A percentile compares a stretch with the other conserved stretches of the same genome.
Conservation (phyloP, 2,113 vertebrate species). For the Hippolais icterina region DNA sequence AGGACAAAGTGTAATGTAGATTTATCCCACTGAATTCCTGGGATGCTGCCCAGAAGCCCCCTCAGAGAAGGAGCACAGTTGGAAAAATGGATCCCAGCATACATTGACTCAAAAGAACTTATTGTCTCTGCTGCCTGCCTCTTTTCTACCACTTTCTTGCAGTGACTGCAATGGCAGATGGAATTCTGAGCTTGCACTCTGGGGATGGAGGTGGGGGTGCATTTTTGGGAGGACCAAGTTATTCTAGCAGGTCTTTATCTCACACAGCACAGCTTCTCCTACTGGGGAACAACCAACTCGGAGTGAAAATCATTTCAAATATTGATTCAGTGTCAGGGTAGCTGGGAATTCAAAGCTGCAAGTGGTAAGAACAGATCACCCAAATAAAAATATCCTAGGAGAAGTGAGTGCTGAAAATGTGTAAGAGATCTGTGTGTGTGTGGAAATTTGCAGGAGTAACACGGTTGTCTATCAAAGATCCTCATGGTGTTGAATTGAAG, state of each 20-base stretch:
- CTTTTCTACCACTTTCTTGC: background rate
- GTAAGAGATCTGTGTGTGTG: background rate
- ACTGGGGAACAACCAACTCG: background rate
- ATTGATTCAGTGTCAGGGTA: background rate
- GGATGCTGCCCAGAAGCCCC: background rate
- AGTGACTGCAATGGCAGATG: background rate
- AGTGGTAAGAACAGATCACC: background rate
- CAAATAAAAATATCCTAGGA: background rate
- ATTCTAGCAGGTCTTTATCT: background rate
- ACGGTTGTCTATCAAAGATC: background rate
- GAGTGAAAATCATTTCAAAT: background rate
- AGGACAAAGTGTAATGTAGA: rapidly evolving
- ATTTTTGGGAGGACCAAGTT: background rate
- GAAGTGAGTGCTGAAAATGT: background rate
- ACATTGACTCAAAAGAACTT: background rate
- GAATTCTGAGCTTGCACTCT: background rate
- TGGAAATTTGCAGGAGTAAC: background rate
- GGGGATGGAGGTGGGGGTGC: background rate
- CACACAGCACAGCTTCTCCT: background rate
- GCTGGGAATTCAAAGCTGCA: background rate
- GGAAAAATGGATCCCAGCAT: background rate
- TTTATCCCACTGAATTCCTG: rapidly evolving
- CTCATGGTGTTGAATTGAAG: background rate
- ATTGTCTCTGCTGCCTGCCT: background rate
- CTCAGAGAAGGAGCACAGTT: background rate